A percentile compares a stretch with the other conserved stretches of the same genome.
phyloP scores from a whole-genome alignment of 2,888 invertebrate genomes.

The Lutraria lutraria region DNA sequence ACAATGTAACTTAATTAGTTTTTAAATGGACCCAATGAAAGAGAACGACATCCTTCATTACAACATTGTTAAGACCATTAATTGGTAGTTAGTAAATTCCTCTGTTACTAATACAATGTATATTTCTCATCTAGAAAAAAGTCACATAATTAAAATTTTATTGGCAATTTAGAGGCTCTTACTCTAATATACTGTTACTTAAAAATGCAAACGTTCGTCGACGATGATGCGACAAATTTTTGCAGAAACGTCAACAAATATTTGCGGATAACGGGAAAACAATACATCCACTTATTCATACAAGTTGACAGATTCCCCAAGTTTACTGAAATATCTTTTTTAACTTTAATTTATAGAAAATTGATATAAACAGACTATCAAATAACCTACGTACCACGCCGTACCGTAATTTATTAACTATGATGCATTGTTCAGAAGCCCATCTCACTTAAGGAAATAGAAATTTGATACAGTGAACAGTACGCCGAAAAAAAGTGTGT shows the following conservation, averaged over 20 bases:
- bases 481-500: background rate
- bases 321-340: background rate
- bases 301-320: background rate
- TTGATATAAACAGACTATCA: background rate
- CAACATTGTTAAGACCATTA: too few species aligned
- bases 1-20: too few species aligned
- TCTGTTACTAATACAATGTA: too few species aligned
- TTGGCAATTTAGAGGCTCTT: background rate
- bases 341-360: background rate
- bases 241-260: background rate
- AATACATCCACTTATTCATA: background rate
- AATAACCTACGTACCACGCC: background rate
- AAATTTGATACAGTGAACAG: background rate
- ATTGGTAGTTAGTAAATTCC: too few species aligned
- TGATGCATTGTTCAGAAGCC: background rate
- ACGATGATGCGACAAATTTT: background rate
- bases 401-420: background rate
- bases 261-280: constrained; percentile 2
- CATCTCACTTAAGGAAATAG: background rate
- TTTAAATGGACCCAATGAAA: too few species aligned
- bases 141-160: background rate
- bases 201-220: background rate
- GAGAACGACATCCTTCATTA: too few species aligned
- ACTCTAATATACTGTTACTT: background rate
- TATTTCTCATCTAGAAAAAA: too few species aligned